Conservation (phyloP, 2,797 vertebrate genomes). For the Lagothrix lagotricha region DNA sequence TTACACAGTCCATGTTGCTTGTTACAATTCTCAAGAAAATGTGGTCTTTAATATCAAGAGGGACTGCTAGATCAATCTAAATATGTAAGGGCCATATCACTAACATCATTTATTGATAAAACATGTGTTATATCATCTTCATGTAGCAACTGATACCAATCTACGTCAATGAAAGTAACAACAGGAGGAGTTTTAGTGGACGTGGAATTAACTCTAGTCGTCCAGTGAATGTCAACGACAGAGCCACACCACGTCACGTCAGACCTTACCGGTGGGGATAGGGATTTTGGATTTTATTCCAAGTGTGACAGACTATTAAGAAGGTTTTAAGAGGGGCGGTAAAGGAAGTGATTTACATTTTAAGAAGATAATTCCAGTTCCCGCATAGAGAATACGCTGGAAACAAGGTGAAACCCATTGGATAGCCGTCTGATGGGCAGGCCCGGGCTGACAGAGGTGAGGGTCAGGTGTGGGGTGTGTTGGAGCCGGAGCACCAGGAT, state of each 20-base stretch:
- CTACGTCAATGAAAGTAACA: background rate
- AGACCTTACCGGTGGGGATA: background rate
- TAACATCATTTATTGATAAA: background rate
- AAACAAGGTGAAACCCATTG: background rate
- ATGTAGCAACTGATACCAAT: background rate
- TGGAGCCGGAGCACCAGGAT: background rate
- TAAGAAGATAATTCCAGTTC: background rate
- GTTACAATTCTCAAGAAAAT: background rate
- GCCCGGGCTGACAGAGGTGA: background rate
- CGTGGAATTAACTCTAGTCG: fast-evolving
- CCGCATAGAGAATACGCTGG: background rate
- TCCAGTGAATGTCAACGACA: background rate
- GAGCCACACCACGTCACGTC: background rate
- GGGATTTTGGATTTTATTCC: background rate
- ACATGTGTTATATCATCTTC: background rate
- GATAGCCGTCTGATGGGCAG: background rate
- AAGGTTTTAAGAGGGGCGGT: background rate
- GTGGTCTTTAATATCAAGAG: background rate
- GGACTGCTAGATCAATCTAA: background rate
- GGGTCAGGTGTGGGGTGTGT: background rate
- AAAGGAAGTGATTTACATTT: background rate
- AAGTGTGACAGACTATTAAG: background rate
- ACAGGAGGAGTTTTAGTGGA: fast-evolving
- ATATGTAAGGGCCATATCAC: background rate
- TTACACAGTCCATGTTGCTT: background rate